Evolutionary conservation across 2,113 vertebrate species (phyloP), one percentile per base, ranked within the genome.

Genomic region (Calypte anna): DNA sequence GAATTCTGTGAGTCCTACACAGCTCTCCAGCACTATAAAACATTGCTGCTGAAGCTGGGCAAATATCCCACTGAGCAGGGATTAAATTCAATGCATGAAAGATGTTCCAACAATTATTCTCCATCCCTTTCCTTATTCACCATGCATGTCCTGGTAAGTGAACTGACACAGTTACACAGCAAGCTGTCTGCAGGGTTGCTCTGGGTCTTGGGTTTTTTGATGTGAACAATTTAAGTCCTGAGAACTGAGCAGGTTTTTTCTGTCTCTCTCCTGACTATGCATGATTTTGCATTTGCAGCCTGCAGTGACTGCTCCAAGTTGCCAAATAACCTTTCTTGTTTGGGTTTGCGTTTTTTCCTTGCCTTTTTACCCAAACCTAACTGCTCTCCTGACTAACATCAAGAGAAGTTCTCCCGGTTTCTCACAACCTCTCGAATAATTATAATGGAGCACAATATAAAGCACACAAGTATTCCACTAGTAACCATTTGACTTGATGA

Each of bases 11-110:
- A 72, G 62, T 93, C 38, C 77, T 68, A 20, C 4, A 1, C 8
- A 38, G 82, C 25, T 22, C 51, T 85, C 81, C 84, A 92, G 78
- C 13, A 2, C 50, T 82, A 12, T 91, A 94, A 94, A 94, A 89
- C 67, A 46, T 85, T 25, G 2, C 33, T 91, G 93, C 51, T 43
- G 91, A 94, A 91, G 78, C 78, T 82, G 54, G 84, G 66, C 86
- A 88, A 84, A 78, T 64, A 96, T 76, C 94, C 93, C 90, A 73
- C 94, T 55, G 94, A 88, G 95, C 80, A 83, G 76, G 93, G 61
- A 94, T 88, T 72, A 90, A 95, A 90, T 90, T 53, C 68, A 95
- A 62, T 2, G 0, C 38, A 19, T 76, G 68, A 88, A 67, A 75
- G 82, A 16, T 46, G 69, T 88, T 94, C 82, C 88, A 97, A 10